Base-by-base conservation (phyloP, 2,113 vertebrate species). In the Phalacrocorax pelagicus region DNA sequence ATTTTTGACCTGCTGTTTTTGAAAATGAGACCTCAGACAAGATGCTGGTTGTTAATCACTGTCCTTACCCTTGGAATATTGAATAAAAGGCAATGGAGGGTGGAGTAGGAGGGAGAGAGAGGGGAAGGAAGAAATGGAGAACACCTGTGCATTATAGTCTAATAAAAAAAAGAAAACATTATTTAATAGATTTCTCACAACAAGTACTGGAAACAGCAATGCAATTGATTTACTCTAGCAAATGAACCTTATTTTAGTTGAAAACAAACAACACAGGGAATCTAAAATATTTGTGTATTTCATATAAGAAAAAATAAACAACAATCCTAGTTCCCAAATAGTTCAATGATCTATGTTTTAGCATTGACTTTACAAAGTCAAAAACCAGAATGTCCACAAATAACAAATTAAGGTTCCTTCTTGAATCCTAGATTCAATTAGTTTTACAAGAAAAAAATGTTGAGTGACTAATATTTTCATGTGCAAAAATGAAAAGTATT, bases 1-100 rank as follows among this genome's bases (percentile, higher is more conserved):
- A 90, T 80, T 96, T 86, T 92, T 86, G 74, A 95, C 74, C 38
- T 72, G 52, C 55, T 92, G 75, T 55, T 61, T 81, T 81, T 90
- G 88, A 94, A 96, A 96, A 88, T 30, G 27, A 71, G 46, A 86
- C 58, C 26, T 89, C 65, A 65, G 84, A 88, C 3, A 42, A 92
- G 71, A 81, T 21, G 5, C 4, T 19, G 2, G 16, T 70, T 90
- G 79, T 79, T 86, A 90, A 86, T 57, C 85, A 49, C 29, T 61
- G 40, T 58, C 69, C 94, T 89, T 80, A 52, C 49, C 42, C 32
- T 57, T 42, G 5, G 63, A 86, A 91, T 88, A 94, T 61, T 92
- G 94, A 90, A 81, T 54, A 71, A 87, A 80, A 75, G n/a, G 10
- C 27, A 88, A 10, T 34, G n/a, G 21, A 96, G 6, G 27, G 61